Evolutionary conservation across 2,113 vertebrate genomes (phyloP).

Genomic region (Archilochus colubris): DNA sequence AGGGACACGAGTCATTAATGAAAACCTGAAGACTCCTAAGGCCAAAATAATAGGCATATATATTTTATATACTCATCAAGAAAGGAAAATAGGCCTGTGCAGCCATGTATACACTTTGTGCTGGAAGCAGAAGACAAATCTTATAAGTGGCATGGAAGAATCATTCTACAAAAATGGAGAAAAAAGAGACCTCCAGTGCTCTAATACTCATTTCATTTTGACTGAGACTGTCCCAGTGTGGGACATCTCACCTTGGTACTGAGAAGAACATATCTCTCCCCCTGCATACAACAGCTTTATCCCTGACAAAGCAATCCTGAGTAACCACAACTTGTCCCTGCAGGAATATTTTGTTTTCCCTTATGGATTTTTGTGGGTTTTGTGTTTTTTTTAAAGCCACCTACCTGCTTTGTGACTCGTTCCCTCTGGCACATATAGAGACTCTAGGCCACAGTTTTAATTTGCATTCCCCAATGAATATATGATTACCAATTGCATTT

Average conservation of each 20-base stretch:
- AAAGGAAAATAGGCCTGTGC: background rate
- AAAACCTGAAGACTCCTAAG: background rate
- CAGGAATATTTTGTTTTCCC: background rate
- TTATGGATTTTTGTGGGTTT: background rate
- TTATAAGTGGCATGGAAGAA: background rate
- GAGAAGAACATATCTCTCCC: background rate
- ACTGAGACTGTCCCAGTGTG: background rate
- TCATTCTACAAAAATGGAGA: background rate
- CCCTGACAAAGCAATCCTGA: background rate
- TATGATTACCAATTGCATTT: slow-evolving; percentile 47
- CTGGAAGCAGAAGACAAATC: background rate
- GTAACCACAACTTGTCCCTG: background rate
- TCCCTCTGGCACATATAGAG: slow-evolving; percentile 2
- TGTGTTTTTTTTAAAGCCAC: background rate
- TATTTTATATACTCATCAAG: slow-evolving; percentile 17
- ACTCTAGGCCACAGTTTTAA: background rate
- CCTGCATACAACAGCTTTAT: background rate
- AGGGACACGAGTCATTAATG: background rate
- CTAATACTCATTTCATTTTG: background rate
- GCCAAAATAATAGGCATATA: background rate
- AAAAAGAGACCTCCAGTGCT: background rate
- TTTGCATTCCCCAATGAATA: slow-evolving; percentile 43
- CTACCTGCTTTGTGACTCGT: background rate
- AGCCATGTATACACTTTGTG: background rate
- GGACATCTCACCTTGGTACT: background rate